These are phyloP conservation scores for Teinopalpus imperialis DNA, from an alignment of 2,888 invertebrate genomes.

Conservation along the genomic window DNA sequence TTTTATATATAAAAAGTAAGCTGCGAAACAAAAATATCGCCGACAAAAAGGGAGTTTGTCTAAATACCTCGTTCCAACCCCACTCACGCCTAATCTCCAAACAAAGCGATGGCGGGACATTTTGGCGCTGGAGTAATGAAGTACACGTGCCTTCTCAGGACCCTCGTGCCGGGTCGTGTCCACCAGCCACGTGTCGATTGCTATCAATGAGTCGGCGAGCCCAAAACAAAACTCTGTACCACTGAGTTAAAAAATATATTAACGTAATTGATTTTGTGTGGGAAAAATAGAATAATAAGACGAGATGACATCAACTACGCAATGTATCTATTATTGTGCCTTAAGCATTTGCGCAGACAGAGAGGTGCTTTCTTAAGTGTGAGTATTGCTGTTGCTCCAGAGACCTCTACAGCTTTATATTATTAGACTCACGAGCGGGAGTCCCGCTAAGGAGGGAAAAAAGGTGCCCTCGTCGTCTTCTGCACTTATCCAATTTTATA, in stretches of 20 bases:
- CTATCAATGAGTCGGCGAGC: constrained; percentile 55
- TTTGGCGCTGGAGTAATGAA: constrained; percentile 81
- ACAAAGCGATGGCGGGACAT: constrained; percentile 79
- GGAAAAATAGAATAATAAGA: constrained; percentile 20
- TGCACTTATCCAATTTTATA: no score
- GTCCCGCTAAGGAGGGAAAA: no score
- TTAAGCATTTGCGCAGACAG: no score
- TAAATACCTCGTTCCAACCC: constrained; percentile 37
- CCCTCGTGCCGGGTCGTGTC: constrained; percentile 35
- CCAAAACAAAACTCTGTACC: constrained; percentile 51
- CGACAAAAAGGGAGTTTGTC: constrained; percentile 32
- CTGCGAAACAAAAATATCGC: constrained; percentile 30
- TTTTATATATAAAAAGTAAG: constrained; percentile 20
- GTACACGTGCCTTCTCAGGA: constrained; percentile 61
- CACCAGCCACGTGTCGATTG: constrained; percentile 69
- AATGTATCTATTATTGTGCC: no score
- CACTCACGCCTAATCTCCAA: constrained; percentile 76
- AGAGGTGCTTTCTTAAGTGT: no score
- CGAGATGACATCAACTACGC: no score
- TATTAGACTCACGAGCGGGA: no score
- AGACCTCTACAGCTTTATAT: no score
- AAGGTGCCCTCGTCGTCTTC: no score
- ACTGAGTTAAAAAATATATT: constrained; percentile 16
- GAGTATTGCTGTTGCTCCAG: no score
- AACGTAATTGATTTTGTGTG: constrained; percentile 23